phyloP scores from a whole-genome alignment of 2,797 vertebrate genomes.

The Phataginus tetradactyla region DNA sequence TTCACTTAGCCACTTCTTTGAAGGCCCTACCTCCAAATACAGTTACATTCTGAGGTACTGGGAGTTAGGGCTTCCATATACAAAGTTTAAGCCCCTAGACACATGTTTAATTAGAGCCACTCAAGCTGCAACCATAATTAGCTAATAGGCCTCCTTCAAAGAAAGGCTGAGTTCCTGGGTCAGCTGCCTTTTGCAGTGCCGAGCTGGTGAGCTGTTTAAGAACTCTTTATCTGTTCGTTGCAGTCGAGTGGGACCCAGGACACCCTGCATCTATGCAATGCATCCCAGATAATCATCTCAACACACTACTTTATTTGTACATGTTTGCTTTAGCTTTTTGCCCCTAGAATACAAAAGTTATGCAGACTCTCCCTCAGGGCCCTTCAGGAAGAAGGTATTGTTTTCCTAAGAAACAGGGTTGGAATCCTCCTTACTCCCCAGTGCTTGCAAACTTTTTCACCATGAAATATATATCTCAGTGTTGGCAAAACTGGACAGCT shows the following conservation, averaged over 20 bases:
- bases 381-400: neutral
- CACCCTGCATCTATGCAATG: neutral
- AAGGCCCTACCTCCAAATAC: neutral
- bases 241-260: too few species aligned
- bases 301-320: neutral
- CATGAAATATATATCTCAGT: neutral
- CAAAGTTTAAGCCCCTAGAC: neutral
- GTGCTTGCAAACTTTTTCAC: neutral
- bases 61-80: neutral
- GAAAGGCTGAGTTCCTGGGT: too few species aligned
- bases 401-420: neutral
- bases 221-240: too few species aligned
- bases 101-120: too few species aligned
- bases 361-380: too few species aligned
- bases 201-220: too few species aligned
- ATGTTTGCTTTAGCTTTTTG: neutral
- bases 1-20: neutral
- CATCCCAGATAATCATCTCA: neutral
- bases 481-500: too few species aligned
- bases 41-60: neutral
- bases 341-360: neutral
- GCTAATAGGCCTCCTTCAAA: too few species aligned
- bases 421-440: neutral
- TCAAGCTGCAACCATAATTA: too few species aligned
- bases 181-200: too few species aligned